Percentiles rank a stretch among this genome's conserved stretches.
These are phyloP conservation scores for Rhyacophila brunnea DNA, from an alignment of 1,140 invertebrate species.

Conservation along the genomic window DNA sequence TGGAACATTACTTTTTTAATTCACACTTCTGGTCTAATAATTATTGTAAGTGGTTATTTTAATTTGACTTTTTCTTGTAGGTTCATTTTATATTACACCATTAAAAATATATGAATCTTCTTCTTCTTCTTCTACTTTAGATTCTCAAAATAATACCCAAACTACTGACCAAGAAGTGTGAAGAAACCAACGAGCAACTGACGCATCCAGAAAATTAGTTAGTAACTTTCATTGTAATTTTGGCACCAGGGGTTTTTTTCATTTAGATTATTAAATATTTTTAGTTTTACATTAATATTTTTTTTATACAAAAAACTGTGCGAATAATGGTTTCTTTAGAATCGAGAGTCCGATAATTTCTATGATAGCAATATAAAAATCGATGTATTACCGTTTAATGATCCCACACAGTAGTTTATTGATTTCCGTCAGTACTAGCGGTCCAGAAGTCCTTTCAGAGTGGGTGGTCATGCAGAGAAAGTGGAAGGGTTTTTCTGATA, in stretches of 20 bases:
- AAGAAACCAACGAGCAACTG: background rate
- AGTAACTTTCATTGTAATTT: conserved; percentile 36
- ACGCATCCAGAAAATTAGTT: conserved; percentile 25
- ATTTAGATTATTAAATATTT: conserved; percentile 24
- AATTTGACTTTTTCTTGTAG: too few relatives aligned
- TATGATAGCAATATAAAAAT: conserved; percentile 35
- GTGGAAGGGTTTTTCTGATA: too few relatives aligned
- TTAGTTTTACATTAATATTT: background rate
- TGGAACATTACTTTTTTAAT: too few relatives aligned
- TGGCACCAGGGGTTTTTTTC: conserved; percentile 32
- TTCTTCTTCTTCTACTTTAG: too few relatives aligned
- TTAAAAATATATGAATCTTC: too few relatives aligned
- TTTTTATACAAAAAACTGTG: conserved; percentile 29
- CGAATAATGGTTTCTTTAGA: conserved; percentile 28
- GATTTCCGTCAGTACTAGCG: conserved; percentile 28
- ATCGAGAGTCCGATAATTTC: conserved; percentile 29
- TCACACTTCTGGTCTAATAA: too few relatives aligned
- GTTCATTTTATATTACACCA: too few relatives aligned
- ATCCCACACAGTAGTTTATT: conserved; percentile 37
- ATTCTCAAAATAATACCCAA: too few relatives aligned
- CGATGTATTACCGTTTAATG: conserved; percentile 37
- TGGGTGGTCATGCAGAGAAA: background rate
- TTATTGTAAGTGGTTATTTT: too few relatives aligned
- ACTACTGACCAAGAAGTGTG: too few relatives aligned
- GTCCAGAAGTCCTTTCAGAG: background rate